phyloP scores from a whole-genome alignment of 2,797 vertebrate species.

The Bradypodion ventrale region DNA sequence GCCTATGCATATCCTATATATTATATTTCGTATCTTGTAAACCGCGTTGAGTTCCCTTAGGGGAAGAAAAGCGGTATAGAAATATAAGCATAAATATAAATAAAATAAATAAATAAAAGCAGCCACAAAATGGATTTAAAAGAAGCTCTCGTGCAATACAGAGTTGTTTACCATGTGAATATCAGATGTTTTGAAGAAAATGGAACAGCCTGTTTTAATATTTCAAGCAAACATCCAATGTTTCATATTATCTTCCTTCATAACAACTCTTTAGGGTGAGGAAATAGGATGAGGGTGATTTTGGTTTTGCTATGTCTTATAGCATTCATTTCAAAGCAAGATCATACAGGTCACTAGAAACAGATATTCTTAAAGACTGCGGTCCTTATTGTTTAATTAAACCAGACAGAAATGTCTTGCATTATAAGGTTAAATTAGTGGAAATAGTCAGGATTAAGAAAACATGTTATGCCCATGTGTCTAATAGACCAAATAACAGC shows the following conservation, averaged over 20 bases:
- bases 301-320: constrained; percentile 44
- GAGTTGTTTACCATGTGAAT: constrained; percentile 25
- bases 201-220: constrained; percentile 18
- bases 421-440: not conserved
- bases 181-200: constrained; percentile 26
- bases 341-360: constrained; percentile 43
- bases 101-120: no score
- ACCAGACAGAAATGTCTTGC: constrained; percentile 3
- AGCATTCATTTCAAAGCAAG: constrained; percentile 36
- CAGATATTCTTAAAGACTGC: not conserved
- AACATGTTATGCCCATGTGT: fast-evolving
- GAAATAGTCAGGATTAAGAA: not conserved
- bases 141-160: constrained; percentile 10
- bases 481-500: not conserved
- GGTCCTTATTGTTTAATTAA: constrained; percentile 12
- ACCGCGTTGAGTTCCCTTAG: no score
- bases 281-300: constrained; percentile 36
- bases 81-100: no score
- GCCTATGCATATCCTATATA: no score
- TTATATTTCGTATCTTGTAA: no score
- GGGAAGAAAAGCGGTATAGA: no score
- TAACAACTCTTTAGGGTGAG: constrained; percentile 32
- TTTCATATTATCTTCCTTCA: constrained; percentile 14
- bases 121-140: constrained; percentile 38
- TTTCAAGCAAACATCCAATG: constrained; percentile 33